A percentile compares a stretch with the other conserved stretches of the same genome.
Conservation (phyloP, 2,888 invertebrate species). For the Anorthoa munda region DNA sequence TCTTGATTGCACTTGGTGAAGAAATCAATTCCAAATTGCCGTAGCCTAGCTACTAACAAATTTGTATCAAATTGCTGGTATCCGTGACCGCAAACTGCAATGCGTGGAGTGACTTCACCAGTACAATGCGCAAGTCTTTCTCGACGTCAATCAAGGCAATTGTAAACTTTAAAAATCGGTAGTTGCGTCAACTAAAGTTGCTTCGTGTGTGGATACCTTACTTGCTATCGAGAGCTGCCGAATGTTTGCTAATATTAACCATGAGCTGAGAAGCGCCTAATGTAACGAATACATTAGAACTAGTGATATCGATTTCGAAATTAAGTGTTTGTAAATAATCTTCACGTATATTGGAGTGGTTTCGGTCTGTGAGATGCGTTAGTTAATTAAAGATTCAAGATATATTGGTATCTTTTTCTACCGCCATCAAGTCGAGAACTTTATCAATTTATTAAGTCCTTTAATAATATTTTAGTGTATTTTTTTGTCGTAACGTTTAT, state of each 20-base stretch:
- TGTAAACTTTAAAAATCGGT: background rate
- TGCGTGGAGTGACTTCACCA: background rate
- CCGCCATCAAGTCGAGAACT: background rate
- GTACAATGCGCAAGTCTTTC: background rate
- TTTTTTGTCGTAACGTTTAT: too few species aligned
- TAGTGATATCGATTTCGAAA: conserved; percentile 15
- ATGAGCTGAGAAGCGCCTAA: conserved; percentile 17
- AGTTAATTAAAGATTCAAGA: conserved; percentile 12
- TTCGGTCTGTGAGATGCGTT: conserved; percentile 17
- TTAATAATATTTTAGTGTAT: background rate
- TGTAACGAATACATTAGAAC: conserved; percentile 24
- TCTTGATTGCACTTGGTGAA: background rate
- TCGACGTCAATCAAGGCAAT: background rate
- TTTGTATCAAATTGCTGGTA: background rate
- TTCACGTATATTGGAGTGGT: conserved; percentile 13
- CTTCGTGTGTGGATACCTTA: background rate
- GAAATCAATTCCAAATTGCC: background rate
- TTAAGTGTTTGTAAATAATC: conserved; percentile 47
- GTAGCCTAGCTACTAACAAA: too few species aligned
- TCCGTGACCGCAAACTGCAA: background rate
- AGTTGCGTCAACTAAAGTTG: background rate
- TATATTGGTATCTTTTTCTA: background rate
- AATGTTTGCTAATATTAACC: conserved; percentile 48
- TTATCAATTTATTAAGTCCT: background rate
- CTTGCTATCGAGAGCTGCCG: conserved; percentile 23